Base-by-base conservation (phyloP, 2,113 vertebrate species). In the Brachyhypopomus occidentalis region DNA sequence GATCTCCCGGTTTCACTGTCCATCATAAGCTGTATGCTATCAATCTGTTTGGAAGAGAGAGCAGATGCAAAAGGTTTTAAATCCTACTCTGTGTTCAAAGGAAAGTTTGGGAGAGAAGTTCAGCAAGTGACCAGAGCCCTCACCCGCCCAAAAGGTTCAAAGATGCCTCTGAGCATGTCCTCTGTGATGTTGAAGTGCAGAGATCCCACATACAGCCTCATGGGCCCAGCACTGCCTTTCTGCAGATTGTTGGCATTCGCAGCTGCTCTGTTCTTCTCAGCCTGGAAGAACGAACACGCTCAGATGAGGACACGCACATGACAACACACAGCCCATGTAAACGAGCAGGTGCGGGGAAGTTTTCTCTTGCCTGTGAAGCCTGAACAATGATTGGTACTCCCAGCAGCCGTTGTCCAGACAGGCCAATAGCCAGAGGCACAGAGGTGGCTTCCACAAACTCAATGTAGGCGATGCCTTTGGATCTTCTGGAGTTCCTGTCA, bases 11-110 rank as follows among this genome's bases (percentile, higher is more conserved):
- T 97, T 91, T 98, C 97, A 86, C 95, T 97, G 87, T 99, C 97
- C 96, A 97, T 98, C 97, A 99, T 99, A 79, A 98, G 94, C 78
- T 99, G 97, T 87, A 99, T 99, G 87, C 95, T 98, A 89, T 99
- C 97, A 84, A 99, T 98, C 90, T 92, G 83, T 73, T 2, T 34
- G 12, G 6, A 63, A 72, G 9, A 77, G 5, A 52, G 59, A 0
- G n/a, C 5, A 76, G 4, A 11, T 5, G 8, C 14, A 75, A 36
- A 78, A 36, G 2, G 1, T 3, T 11, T 55, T 20, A 72, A 14
- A 75, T 62, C 17, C 30, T 27, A 20, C n/a, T 9, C 1, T 7
- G 12, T n/a, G 56, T 16, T 20, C 5, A 62, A 2, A 25, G 2
- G 58, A 23, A 48, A n/a, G 16, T 7, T 20, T 27, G 22, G 66